phyloP scores from a whole-genome alignment of 92 coral and sea anemone genomes.

The Phenganax stokvisi region DNA sequence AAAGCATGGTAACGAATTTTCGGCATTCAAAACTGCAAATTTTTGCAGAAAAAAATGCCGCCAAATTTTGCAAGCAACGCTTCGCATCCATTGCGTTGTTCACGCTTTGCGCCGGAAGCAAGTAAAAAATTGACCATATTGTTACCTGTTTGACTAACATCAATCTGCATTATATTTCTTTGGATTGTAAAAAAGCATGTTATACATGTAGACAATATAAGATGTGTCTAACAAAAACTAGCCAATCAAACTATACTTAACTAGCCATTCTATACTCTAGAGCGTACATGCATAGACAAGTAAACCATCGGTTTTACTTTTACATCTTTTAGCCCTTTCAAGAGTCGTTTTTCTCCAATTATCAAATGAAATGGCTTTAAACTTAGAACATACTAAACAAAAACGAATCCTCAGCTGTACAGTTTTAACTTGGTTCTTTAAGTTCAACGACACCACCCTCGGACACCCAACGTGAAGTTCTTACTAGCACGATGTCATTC shows the following conservation, averaged over 20 bases:
- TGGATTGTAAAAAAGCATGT: too few species aligned
- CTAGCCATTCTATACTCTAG: too few species aligned
- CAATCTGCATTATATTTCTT: not conserved
- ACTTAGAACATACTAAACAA: too few species aligned
- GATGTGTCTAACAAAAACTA: too few species aligned
- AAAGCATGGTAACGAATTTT: constrained; percentile 8
- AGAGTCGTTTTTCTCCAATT: too few species aligned
- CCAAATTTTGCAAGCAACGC: not conserved
- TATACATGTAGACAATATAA: too few species aligned
- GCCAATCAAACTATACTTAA: too few species aligned
- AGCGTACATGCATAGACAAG: too few species aligned
- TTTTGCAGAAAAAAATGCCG: not conserved
- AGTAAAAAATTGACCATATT: too few species aligned
- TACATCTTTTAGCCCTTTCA: too few species aligned
- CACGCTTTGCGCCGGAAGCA: not conserved
- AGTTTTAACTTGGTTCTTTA: not conserved
- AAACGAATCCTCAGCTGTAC: not conserved
- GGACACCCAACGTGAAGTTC: not conserved
- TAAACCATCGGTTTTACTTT: too few species aligned
- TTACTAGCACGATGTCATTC: constrained; percentile 7
- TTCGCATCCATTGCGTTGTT: not conserved
- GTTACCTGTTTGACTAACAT: not conserved
- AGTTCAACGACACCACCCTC: constrained; percentile 15
- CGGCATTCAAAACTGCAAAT: not conserved
- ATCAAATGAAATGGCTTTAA: too few species aligned